Evolutionary conservation across 2,888 invertebrate genomes (phyloP).

Genomic region (Synanthedon myopaeformis): DNA sequence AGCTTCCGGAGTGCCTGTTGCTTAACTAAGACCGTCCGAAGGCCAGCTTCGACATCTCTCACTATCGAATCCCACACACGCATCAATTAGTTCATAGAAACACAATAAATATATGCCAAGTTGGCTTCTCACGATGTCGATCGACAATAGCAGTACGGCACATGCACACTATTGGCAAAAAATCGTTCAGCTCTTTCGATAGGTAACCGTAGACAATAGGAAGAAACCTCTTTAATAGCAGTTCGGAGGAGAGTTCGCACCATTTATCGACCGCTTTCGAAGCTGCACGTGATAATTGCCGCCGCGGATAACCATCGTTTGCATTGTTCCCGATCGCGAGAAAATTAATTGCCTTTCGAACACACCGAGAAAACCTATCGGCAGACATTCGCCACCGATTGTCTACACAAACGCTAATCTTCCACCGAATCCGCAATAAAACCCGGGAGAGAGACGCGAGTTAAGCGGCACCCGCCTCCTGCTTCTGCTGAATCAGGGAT

Average conservation of each 20-base stretch:
- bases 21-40: too few relatives aligned
- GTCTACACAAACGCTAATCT: not conserved
- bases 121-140: not conserved
- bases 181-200: slow-evolving; percentile 32
- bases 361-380: slow-evolving; percentile 39
- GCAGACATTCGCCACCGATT: not conserved
- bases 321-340: slow-evolving; percentile 58
- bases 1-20: too few relatives aligned
- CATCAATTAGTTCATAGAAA: too few relatives aligned
- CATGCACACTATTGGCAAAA: slow-evolving; percentile 17
- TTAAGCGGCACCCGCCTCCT: slow-evolving; percentile 66
- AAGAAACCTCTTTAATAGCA: slow-evolving; percentile 58
- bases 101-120: not conserved
- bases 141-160: not conserved
- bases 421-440: slow-evolving; percentile 9
- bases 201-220: slow-evolving; percentile 49
- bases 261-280: slow-evolving; percentile 53
- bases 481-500: slow-evolving; percentile 77
- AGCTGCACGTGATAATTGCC: slow-evolving; percentile 44
- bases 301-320: slow-evolving; percentile 58
- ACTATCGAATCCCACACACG: too few relatives aligned
- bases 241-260: slow-evolving; percentile 35
- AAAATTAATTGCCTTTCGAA: slow-evolving; percentile 59
- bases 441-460: too few relatives aligned
- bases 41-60: too few relatives aligned